Conservation (phyloP, 2,797 vertebrate species). For the Gorsachius magnificus region DNA sequence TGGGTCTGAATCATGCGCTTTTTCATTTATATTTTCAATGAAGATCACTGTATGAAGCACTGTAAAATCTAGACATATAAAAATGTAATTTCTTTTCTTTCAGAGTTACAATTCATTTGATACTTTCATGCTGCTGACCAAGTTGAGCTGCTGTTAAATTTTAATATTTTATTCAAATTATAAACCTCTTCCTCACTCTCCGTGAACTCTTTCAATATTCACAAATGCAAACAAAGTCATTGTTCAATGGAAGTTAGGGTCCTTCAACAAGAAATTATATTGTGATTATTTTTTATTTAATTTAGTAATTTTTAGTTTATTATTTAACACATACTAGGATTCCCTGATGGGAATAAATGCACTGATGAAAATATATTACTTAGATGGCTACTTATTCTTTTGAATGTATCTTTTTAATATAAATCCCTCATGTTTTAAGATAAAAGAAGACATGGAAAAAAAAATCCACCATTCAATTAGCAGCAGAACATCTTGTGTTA, state of each 20-base stretch:
- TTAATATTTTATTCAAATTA: background rate
- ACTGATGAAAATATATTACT: background rate
- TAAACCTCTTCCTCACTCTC: background rate
- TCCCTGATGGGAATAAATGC: background rate
- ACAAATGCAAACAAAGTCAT: background rate
- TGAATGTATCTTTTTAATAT: background rate
- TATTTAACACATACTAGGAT: background rate
- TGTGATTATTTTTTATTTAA: background rate
- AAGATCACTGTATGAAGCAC: background rate
- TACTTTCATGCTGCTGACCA: background rate
- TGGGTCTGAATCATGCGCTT: background rate
- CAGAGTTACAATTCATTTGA: background rate
- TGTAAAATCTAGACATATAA: background rate
- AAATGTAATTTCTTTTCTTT: background rate
- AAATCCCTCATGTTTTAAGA: background rate
- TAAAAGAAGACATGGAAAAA: background rate
- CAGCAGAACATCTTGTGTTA: background rate
- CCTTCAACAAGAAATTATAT: background rate
- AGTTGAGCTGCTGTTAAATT: background rate
- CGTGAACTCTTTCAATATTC: background rate
- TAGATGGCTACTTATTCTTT: background rate
- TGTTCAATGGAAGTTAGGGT: background rate
- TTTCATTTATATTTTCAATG: background rate
- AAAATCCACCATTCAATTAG: background rate
- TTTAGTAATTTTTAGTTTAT: background rate